Evolutionary conservation across 2,113 vertebrate species (phyloP), one percentile per base, ranked within the genome.

Genomic region (Proterorhinus semilunaris): DNA sequence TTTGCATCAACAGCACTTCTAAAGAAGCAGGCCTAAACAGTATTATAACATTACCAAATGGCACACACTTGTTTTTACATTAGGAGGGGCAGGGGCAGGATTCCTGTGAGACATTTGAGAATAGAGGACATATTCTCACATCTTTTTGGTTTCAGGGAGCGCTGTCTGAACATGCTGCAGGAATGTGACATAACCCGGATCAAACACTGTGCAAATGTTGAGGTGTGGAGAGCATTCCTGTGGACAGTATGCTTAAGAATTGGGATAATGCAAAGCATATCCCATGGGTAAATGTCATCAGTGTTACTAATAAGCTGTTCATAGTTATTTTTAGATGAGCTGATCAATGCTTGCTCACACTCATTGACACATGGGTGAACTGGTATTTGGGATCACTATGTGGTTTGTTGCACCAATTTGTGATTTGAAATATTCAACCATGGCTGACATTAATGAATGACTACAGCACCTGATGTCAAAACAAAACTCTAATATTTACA

Each of bases 161-260:
- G 59, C 59, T 79, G 87, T 78, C 53, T 74, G 52, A 16, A 85
- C 87, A 88, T 0, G 88, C 79, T 77, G 13, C 64, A 55, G 87
- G 86, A 91, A 90, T 91, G 90, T 82, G 73, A 85, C 78, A 76
- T 10, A 86, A 87, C 83, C 75, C 65, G 69, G 42, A 57, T 69
- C 75, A 58, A 58, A 59, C 15, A 10, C 51, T 7, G 43, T 47
- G 27, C 6, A 6, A 51, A 61, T 17, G 8, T 15, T 21, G 42
- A 65, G 68, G 73, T 7, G 79, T 65, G 62, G 42, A 43, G 52
- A 13, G 11, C n/a, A n/a, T 66, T 58, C 62, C 55, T 53, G 47
- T 8, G 69, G 68, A 66, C 62, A 21, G 13, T 64, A 55, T 10
- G 36, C 13, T 8, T 0, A 65, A 43, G 49, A 12, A 53, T 44